These are phyloP conservation scores for Patella ulyssiponensis DNA, from an alignment of 2,888 invertebrate genomes.

Conservation along the genomic window DNA sequence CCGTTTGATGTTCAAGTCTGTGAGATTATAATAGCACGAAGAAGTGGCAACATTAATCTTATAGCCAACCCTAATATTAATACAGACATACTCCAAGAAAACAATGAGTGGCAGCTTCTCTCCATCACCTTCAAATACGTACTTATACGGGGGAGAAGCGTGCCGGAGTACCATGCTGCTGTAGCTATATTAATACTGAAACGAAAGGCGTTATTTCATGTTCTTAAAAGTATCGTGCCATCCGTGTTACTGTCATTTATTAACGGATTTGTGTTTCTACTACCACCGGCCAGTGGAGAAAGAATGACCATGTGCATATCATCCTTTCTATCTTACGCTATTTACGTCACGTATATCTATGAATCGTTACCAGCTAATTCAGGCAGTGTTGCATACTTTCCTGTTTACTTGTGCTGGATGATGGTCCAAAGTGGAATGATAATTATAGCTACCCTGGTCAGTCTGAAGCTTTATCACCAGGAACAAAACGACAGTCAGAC, in stretches of 20 bases:
- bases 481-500: too few species aligned
- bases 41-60: neutral
- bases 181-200: neutral
- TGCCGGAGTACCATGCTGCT: neutral
- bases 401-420: neutral
- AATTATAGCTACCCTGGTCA: neutral
- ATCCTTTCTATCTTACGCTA: neutral
- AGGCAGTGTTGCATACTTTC: neutral
- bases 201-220: neutral
- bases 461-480: neutral
- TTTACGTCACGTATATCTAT: neutral
- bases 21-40: neutral
- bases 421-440: neutral
- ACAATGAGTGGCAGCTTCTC: neutral
- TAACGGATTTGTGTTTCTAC: neutral
- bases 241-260: neutral
- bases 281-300: neutral
- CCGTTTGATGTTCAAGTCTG: neutral
- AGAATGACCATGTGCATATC: conserved; percentile 5
- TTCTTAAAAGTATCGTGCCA: neutral
- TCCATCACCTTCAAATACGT: neutral
- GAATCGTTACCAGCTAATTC: conserved; percentile 8
- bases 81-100: neutral
- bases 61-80: neutral
- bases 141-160: neutral